Base-by-base conservation (phyloP, 1,140 invertebrate species). In the Bicyclus anynana region DNA sequence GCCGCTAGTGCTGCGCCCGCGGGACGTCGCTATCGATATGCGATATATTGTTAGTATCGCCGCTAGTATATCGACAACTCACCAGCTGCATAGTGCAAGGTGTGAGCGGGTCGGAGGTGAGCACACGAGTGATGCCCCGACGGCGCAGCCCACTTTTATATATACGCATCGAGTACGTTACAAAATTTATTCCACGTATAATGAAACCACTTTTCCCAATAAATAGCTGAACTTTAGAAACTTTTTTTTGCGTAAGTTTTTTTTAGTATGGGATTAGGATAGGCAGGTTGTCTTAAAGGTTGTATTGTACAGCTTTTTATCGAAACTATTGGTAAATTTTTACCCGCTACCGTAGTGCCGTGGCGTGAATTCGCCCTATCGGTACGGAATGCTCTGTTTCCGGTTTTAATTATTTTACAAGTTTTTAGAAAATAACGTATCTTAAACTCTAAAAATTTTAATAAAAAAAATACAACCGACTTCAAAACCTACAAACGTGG, bases 131-230 rank as follows among this genome's bases (percentile, higher is more conserved):
- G 81, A 75, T 73, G 64, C n/a, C 29, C 59, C 59, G 20, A 38
- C 29, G 47, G 16, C 50, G 61, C 51, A 64, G 48, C 51, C 23
- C 59, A 58, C 49, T 35, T 70, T 68, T 82, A 77, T 87, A 82
- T 77, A 78, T 74, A 75, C 71, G 59, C 37, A 55, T 20, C 20
- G 46, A 26, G 56, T 35, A 55, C 50, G 60, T 81, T 86, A 76
- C 80, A 81, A 86, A 83, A 86, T 76, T 74, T 67, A 79, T 73
- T 77, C 73, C 74, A 80, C 71, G 66, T 53, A 77, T 79, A 80
- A 77, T 77, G 80, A 71, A 73, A 63, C 64, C 65, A 65, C 77
- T 80, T 82, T 80, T 84, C 69, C 69, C 69, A 74, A 78, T 80
- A 80, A 78, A 75, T 79, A 72, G 65, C 55, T 80, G 74, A 73